These are phyloP conservation scores for Prorops nasuta DNA, from an alignment of 1,140 invertebrate species.

Conservation along the genomic window DNA sequence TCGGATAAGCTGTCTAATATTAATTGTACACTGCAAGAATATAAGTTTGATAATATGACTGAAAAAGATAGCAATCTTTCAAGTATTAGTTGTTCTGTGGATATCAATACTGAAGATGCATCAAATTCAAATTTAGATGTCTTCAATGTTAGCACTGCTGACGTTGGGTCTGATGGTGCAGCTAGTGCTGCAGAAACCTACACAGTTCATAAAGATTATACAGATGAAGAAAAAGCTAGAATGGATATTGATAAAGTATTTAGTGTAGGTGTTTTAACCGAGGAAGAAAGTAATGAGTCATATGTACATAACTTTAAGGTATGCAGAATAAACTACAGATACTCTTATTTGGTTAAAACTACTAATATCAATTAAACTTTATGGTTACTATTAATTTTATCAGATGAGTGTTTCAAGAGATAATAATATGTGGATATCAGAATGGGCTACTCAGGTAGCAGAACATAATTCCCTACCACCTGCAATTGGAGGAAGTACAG, in stretches of 20 bases:
- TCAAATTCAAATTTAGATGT: conserved; percentile 30
- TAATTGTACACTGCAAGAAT: conserved; percentile 22
- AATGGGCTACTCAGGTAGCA: conserved; percentile 60
- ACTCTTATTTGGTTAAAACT: too few relatives aligned
- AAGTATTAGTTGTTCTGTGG: conserved; percentile 24
- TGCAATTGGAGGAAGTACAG: conserved; percentile 33
- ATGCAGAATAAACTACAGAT: conserved; percentile 4
- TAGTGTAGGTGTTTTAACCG: conserved; percentile 57
- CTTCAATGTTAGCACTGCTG: conserved; percentile 38
- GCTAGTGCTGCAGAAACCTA: conserved; percentile 84
- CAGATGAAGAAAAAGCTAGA: conserved; percentile 81
- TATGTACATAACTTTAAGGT: conserved; percentile 50
- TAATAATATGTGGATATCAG: conserved; percentile 57
- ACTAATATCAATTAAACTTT: too few relatives aligned
- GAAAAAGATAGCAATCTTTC: conserved; percentile 17
- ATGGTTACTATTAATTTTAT: conserved; percentile 1
- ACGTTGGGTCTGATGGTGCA: conserved; percentile 57
- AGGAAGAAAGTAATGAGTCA: conserved; percentile 50
- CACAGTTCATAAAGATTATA: conserved; percentile 81
- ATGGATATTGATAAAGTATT: conserved; percentile 83
- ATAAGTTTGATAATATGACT: conserved; percentile 14
- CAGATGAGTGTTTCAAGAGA: conserved; percentile 32
- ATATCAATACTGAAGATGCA: conserved; percentile 17
- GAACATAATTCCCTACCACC: conserved; percentile 48
- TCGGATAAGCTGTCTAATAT: conserved; percentile 35